These are phyloP conservation scores for Holothuria scabra DNA, from an alignment of 53 echinoderm and acorn worm species.

Conservation along the genomic window DNA sequence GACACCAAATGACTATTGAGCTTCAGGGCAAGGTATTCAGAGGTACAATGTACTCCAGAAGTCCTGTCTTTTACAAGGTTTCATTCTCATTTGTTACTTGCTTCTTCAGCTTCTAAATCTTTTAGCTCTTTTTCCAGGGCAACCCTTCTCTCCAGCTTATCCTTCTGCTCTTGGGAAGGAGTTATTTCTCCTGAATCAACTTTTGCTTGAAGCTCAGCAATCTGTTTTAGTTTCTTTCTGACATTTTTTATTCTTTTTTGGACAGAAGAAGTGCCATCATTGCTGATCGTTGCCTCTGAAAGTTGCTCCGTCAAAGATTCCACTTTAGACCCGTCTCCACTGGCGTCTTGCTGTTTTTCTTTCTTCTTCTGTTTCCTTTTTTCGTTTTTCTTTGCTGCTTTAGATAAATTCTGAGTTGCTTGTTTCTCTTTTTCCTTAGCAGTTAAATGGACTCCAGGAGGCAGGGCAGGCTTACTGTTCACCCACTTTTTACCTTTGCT, in stretches of 20 bases:
- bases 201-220: conserved; percentile 86
- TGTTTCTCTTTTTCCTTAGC: conserved; percentile 25
- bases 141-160: conserved; percentile 70
- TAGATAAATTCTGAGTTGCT: conserved; percentile 62
- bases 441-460: conserved; percentile 80
- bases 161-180: conserved; percentile 75
- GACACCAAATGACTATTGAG: too few relatives aligned
- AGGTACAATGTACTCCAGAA: too few relatives aligned
- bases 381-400: conserved; percentile 97
- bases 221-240: conserved; percentile 91
- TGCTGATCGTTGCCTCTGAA: conserved; percentile 3
- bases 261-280: not conserved
- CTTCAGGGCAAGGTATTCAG: too few relatives aligned
- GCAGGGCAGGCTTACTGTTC: conserved; percentile 88
- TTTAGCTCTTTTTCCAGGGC: conserved; percentile 71
- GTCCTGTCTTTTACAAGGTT: too few relatives aligned
- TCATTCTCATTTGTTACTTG: not conserved
- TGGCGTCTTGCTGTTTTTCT: conserved; percentile 55
- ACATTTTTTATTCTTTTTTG: conserved; percentile 89
- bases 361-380: conserved; percentile 86
- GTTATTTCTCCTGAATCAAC: conserved; percentile 76
- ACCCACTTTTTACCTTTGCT: conserved; percentile 95
- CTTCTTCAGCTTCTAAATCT: conserved; percentile 51
- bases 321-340: conserved; percentile 1
- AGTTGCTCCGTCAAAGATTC: conserved; percentile 5